phyloP scores from a whole-genome alignment of 2,113 vertebrate genomes.

The Pedetes capensis region DNA sequence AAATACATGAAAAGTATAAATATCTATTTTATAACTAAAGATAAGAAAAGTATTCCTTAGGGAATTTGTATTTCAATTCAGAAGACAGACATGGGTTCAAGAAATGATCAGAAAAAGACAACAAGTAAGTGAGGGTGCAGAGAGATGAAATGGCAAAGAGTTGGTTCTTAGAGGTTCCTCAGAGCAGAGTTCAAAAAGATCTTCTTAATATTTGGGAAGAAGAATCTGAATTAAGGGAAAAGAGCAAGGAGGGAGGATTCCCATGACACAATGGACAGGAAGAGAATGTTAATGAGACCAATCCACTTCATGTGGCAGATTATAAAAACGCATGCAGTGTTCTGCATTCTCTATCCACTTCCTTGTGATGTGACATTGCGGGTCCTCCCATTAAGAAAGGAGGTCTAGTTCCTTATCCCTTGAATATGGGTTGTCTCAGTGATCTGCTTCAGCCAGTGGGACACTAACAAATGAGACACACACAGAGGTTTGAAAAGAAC shows the following conservation, averaged over 20 bases:
- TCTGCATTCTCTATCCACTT: conserved; percentile 9
- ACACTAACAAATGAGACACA: neutral
- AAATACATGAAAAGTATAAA: neutral
- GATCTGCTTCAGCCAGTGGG: neutral
- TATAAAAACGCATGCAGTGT: conserved; percentile 47
- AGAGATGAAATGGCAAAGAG: conserved; percentile 14
- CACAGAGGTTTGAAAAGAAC: conserved; percentile 11
- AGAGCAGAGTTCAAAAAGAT: conserved; percentile 27
- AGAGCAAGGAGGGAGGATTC: neutral
- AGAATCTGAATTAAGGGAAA: conserved; percentile 49
- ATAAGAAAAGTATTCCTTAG: conserved; percentile 1
- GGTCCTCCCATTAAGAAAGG: neutral
- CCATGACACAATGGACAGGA: conserved; percentile 38
- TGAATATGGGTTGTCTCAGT: neutral
- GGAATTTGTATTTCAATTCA: conserved; percentile 40
- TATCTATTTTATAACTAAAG: conserved; percentile 36
- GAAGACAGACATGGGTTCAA: conserved; percentile 50
- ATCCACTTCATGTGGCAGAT: conserved; percentile 25
- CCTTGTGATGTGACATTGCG: conserved; percentile 6
- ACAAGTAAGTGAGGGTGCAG: conserved; percentile 1
- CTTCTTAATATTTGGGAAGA: conserved; percentile 44
- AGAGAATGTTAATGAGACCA: conserved; percentile 48
- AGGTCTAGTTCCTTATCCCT: neutral
- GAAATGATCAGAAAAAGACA: conserved; percentile 25
- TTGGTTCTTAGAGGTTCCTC: conserved; percentile 9